Evolutionary conservation across 2,113 vertebrate species (phyloP), one percentile per base, ranked within the genome.

Genomic region (Embiotoca jacksoni): DNA sequence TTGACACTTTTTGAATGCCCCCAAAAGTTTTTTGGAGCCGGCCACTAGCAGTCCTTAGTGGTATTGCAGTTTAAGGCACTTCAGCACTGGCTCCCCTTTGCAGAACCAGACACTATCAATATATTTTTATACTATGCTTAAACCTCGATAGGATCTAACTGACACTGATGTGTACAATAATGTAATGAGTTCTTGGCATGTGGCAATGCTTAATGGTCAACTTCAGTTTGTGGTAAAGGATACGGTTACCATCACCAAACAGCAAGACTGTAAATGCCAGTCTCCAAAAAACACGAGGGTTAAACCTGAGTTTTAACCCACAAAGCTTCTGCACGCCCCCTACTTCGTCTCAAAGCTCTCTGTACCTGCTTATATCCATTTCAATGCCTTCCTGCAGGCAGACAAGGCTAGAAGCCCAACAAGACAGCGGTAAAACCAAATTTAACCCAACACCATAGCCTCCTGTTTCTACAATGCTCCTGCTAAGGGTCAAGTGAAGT

Each of bases 401-500:
- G 11, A 78, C 39, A 32, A 47, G 14, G 11, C 41, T 32, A 32
- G 30, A 50, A 58, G 3, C 41, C 7, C n/a, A 62, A 31, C 13
- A 50, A 35, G 62, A 70, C 47, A 66, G 52, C 52, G 47, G 41
- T 9, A 54, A 69, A 77, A 71, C 14, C 30, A 57, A 37, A 41
- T 81, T 58, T 53, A 77, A 74, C 65, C 60, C 54, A 30, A 9
- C 2, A 59, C 47, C 36, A 3, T 44, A 30, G 57, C 39, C 31
- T 39, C 39, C 49, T 13, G 39, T 60, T 58, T 33, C 68, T 36
- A 30, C 44, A 62, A 11, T 3, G 2, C 35, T 41, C 1, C 67
- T 52, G 55, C 16, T 70, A 35, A 46, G 35, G 49, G 58, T 36
- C 37, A 60, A 63, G 57, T 56, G 49, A 78, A 57, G 50, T 63